Percentiles rank a stretch among this genome's conserved stretches.
These are phyloP conservation scores for Bothrops jararaca DNA, from an alignment of 2,113 vertebrate genomes.

Conservation along the genomic window DNA sequence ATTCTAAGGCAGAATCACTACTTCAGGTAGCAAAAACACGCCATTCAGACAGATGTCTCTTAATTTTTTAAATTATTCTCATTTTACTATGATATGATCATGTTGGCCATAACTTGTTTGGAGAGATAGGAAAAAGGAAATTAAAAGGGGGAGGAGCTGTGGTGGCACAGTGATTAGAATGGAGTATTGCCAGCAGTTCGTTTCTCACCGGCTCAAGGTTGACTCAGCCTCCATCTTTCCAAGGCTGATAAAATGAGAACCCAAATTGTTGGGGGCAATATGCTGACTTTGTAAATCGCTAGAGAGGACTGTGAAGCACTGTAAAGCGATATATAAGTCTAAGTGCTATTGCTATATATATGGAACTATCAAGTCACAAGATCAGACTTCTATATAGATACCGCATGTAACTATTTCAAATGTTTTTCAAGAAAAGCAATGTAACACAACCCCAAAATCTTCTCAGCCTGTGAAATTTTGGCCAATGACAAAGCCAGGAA, in stretches of 20 bases:
- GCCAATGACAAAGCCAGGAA: slow-evolving; percentile 7
- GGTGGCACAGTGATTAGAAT: too few species aligned
- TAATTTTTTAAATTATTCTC: slow-evolving; percentile 28
- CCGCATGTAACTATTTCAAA: slow-evolving; percentile 17
- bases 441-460: neutral
- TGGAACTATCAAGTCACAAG: slow-evolving; percentile 38
- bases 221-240: too few species aligned
- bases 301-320: too few species aligned
- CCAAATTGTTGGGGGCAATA: too few species aligned
- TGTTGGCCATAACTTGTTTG: slow-evolving; percentile 33
- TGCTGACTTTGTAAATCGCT: too few species aligned
- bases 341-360: neutral
- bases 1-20: neutral
- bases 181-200: too few species aligned
- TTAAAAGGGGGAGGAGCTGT: neutral
- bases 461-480: neutral
- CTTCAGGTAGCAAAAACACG: neutral
- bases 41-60: neutral
- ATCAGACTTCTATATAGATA: neutral
- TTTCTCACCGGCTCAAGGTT: too few species aligned
- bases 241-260: too few species aligned
- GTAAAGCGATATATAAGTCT: too few species aligned
- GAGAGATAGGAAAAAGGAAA: neutral
- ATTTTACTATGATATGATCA: slow-evolving; percentile 49
- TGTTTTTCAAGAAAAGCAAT: slow-evolving; percentile 25